These are phyloP conservation scores for Peucedramus taeniatus DNA, from an alignment of 2,113 vertebrate genomes.

Conservation along the genomic window DNA sequence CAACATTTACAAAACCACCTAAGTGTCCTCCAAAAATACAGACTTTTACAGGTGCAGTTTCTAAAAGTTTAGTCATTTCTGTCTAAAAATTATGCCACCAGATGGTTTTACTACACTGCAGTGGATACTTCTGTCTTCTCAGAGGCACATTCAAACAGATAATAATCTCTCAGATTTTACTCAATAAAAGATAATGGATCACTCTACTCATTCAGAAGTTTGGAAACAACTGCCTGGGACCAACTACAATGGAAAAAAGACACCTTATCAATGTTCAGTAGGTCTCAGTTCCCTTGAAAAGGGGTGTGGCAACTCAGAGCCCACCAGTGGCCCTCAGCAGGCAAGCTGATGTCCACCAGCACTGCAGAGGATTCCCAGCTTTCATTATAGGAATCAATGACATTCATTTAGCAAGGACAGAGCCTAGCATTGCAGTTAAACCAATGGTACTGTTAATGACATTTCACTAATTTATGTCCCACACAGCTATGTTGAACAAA, in stretches of 20 bases:
- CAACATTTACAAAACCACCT: neutral
- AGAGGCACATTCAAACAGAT: neutral
- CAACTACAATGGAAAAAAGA: neutral
- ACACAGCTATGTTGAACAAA: accelerated
- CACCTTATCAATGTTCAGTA: neutral
- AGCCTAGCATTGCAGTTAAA: neutral
- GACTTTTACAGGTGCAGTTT: neutral
- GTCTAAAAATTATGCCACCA: neutral
- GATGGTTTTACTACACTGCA: neutral
- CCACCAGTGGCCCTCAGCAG: neutral
- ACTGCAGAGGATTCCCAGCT: neutral
- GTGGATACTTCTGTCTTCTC: neutral
- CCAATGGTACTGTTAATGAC: neutral
- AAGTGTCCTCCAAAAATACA: neutral
- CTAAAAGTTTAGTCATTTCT: neutral
- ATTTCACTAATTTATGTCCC: neutral
- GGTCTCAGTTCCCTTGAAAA: neutral
- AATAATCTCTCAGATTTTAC: neutral
- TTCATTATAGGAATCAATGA: neutral
- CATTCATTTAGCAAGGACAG: neutral
- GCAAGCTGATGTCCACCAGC: neutral
- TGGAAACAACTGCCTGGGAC: neutral
- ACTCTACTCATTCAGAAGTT: neutral
- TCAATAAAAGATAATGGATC: neutral
- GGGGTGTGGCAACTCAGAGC: neutral